A percentile compares a stretch with the other conserved stretches of the same genome.
These are phyloP conservation scores for Peromyscus aztecus DNA, from an alignment of 2,797 vertebrate genomes.

Conservation along the genomic window DNA sequence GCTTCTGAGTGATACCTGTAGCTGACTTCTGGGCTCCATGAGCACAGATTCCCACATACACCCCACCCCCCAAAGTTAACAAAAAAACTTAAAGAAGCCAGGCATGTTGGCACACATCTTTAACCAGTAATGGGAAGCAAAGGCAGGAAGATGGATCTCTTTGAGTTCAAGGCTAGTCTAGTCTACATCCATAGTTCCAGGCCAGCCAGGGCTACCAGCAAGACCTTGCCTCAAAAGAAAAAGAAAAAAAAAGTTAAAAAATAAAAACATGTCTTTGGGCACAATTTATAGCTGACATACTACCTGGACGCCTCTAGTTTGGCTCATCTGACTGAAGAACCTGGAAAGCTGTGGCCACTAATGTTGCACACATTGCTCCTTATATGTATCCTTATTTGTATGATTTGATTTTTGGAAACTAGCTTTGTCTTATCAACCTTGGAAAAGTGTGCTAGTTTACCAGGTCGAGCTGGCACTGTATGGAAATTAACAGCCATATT, in stretches of 20 bases:
- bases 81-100: background rate
- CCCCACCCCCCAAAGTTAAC: background rate
- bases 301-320: background rate
- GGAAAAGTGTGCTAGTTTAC: background rate
- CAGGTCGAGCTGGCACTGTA: background rate
- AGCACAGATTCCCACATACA: background rate
- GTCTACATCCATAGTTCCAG: background rate
- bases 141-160: background rate
- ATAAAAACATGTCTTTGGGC: conserved; percentile 7
- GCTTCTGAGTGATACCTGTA: background rate
- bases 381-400: background rate
- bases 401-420: background rate
- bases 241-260: background rate
- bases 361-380: background rate
- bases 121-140: background rate
- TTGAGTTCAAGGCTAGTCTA: background rate
- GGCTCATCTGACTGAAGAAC: background rate
- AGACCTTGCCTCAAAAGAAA: background rate
- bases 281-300: background rate
- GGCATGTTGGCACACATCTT: background rate
- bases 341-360: background rate
- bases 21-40: background rate
- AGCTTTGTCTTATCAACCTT: background rate
- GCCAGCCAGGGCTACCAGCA: background rate
- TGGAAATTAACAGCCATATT: background rate